Conservation (phyloP, 1,140 invertebrate genomes). For the Sarcophaga peregrina region DNA sequence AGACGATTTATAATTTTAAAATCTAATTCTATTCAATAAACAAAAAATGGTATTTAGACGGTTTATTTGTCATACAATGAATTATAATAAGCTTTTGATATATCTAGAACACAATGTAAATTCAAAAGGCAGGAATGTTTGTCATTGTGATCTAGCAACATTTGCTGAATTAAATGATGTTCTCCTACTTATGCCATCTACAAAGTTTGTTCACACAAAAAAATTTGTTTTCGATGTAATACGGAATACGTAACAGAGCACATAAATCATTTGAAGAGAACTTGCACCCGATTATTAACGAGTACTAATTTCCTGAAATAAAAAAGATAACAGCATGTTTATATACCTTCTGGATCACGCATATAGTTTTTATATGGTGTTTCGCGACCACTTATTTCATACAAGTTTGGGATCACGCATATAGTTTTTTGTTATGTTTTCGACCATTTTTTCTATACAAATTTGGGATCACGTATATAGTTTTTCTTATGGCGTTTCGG, state of each 20-base stretch:
- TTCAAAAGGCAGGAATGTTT: neutral
- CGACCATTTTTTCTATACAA: too few species aligned
- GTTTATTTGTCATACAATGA: neutral
- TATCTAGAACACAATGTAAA: neutral
- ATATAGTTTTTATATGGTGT: too few species aligned
- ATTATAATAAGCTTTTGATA: neutral
- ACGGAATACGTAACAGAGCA: neutral
- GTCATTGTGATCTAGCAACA: neutral
- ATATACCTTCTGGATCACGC: too few species aligned
- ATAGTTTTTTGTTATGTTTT: too few species aligned
- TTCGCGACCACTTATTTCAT: too few species aligned
- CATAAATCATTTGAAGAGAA: neutral
- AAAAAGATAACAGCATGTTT: too few species aligned
- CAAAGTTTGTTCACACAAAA: neutral
- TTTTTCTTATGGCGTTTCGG: too few species aligned
- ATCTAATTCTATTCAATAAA: neutral
- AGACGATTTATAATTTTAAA: neutral
- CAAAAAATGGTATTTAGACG: neutral
- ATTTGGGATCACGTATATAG: too few species aligned
- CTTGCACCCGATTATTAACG: neutral
- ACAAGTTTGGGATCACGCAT: too few species aligned
- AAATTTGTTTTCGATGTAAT: neutral
- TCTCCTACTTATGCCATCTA: neutral
- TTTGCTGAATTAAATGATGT: neutral
- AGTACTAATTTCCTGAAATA: neutral